phyloP scores from a whole-genome alignment of 2,888 invertebrate genomes.

The Agapetus fuscipes region DNA sequence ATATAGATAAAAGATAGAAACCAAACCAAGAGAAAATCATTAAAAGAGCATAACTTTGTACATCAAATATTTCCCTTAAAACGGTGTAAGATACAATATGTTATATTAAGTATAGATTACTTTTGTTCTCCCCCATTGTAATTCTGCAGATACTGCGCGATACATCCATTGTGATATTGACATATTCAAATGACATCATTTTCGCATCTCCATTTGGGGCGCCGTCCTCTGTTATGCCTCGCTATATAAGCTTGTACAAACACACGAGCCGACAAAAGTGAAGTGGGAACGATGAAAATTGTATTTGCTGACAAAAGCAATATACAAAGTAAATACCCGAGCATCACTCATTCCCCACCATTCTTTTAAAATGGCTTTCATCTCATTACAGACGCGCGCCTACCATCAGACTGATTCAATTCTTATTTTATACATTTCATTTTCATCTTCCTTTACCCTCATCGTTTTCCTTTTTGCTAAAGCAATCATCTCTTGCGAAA shows the following conservation, averaged over 20 bases:
- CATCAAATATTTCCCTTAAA: too few species aligned
- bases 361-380: constrained; percentile 18
- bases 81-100: too few species aligned
- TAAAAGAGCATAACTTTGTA: too few species aligned
- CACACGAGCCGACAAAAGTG: constrained; percentile 21
- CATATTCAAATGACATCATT: constrained; percentile 23
- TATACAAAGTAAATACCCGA: constrained; percentile 20
- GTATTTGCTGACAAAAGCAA: constrained; percentile 23
- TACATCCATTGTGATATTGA: constrained; percentile 20
- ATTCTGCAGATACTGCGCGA: constrained; percentile 11
- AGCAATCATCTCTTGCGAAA: too few species aligned
- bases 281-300: constrained; percentile 21
- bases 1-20: too few species aligned
- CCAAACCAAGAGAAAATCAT: too few species aligned
- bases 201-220: constrained; percentile 21
- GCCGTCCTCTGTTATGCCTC: constrained; percentile 9
- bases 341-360: constrained; percentile 19
- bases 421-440: too few species aligned
- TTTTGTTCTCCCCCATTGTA: constrained; percentile 6
- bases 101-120: too few species aligned
- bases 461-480: too few species aligned
- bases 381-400: too few species aligned
- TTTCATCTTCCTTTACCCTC: too few species aligned
- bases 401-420: too few species aligned
- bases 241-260: constrained; percentile 19